Evolutionary conservation across 2,113 vertebrate genomes (phyloP), one percentile per base, ranked within the genome.

Genomic region (Percina caprodes): DNA sequence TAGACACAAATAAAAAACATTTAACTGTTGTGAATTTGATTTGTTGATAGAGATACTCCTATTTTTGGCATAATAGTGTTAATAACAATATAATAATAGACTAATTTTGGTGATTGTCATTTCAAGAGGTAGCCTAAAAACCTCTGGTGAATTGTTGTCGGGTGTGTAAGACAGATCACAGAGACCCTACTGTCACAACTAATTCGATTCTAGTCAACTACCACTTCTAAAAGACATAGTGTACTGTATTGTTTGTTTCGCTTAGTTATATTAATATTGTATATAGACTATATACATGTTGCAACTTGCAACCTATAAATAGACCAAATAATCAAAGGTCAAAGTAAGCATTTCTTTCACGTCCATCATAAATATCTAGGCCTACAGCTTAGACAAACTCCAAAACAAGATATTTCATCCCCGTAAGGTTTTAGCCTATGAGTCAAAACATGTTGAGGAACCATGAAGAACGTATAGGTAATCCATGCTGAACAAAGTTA

Each of bases 1-100:
- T 14, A 45, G 7, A 68, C 48, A 74, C 62, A 80, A 74, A 83
- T 66, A 70, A 62, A 77, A 62, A 77, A 66, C 35, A 79, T 49
- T 21, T 45, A 21, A 56, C 16, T 76, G 33, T 9, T 33, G 61
- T 35, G 58, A 42, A 49, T 59, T 46, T 8, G 49, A 80, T 67
- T 78, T 61, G 55, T 21, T 73, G 58, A 68, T 35, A 30, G 19
- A 56, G 63, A 74, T 67, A 58, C 24, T 66, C 5, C 2, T 33
- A 16, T 46, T 66, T 42, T 61, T 10, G 3, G 39, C 39, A 11
- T 30, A 18, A 11, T 65, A 80, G 55, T 60, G 71, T 66, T 49
- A 66, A 74, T 62, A 69, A 73, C 33, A 45, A n/a, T 63, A 74
- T 51, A 42, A 74, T 56, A 59, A 74, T 49, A 67, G 26, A 21